Base-by-base conservation (phyloP, 2,888 invertebrate species). In the Lasiommata megera region DNA sequence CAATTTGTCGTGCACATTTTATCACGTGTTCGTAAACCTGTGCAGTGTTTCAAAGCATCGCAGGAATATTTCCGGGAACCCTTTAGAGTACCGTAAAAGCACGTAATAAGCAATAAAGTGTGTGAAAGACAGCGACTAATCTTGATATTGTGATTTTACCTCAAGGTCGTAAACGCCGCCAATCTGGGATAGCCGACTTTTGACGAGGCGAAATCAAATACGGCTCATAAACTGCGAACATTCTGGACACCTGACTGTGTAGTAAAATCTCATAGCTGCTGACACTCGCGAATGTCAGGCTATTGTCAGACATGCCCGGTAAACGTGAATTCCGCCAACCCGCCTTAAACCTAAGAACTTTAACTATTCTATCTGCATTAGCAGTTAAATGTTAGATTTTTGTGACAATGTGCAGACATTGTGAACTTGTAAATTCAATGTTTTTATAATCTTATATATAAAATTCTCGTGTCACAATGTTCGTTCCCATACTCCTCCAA, bases 231-330 rank as follows among this genome's bases (percentile, higher is more conserved):
- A 60, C 23, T 34, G 34, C 34, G 37, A 54, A 36, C 59, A 41
- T 59, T 59, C 56, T 46, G 61, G 46, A 44, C 61, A 62, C 61
- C 61, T 62, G 56, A 47, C 54, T 56, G 46, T 47, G 60, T 54
- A 62, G 44, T 62, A 56, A 62, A 62, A 56, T 44, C 31, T 50
- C 28, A 5, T 9, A 47, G 46, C 17, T 47, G 17, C 17, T 3
- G 44, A n/a, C 12, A n/a, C 14, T 46, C 28, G 17, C 16, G n/a
- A 23, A 47, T 38, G 47, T 47, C 3, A 36, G 31, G 43, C 34
- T 36, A 34, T 43, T 36, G 3, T 1, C n/a, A 2, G 17, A 43
- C 17, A 0, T 12, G 1, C 28, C 12, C 12, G 11, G 1, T 31
- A 6, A 31, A 23, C n/a, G n/a, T n/a, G n/a, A n/a, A n/a, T n/a